These are phyloP conservation scores for Rhyacichthys aspro DNA, from an alignment of 2,797 vertebrate genomes.

Conservation along the genomic window DNA sequence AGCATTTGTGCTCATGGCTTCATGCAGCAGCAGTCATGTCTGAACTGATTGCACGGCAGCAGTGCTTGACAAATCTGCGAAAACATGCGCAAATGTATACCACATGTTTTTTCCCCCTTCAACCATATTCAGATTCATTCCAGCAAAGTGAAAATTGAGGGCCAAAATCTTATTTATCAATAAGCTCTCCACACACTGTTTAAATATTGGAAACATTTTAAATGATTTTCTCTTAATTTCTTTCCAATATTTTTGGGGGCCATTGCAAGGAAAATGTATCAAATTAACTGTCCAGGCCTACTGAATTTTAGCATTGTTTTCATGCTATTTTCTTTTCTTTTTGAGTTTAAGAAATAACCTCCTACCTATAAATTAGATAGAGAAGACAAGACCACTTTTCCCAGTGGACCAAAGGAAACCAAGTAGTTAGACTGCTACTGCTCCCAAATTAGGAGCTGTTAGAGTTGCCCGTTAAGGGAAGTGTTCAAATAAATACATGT, in stretches of 20 bases:
- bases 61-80: slow-evolving; percentile 10
- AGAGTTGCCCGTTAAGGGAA: slow-evolving; percentile 17
- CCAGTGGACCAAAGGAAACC: slow-evolving; percentile 17
- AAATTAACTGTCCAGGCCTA: not conserved
- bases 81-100: slow-evolving; percentile 18
- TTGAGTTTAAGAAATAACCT: slow-evolving; percentile 29
- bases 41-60: slow-evolving; percentile 6
- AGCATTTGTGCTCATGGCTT: slow-evolving; percentile 27
- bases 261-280: too few species aligned
- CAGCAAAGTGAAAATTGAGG: slow-evolving; percentile 16
- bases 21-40: slow-evolving; percentile 3
- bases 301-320: slow-evolving; percentile 24
- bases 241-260: too few species aligned
- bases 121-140: slow-evolving; percentile 13
- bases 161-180: slow-evolving; percentile 24
- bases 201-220: too few species aligned
- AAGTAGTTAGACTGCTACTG: slow-evolving; percentile 26
- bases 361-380: too few species aligned
- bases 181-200: not conserved
- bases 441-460: slow-evolving; percentile 24
- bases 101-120: slow-evolving; percentile 4
- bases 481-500: slow-evolving; percentile 1
- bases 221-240: too few species aligned
- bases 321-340: slow-evolving; percentile 3
- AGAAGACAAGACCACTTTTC: too few species aligned